Base-by-base conservation (phyloP, 2,113 vertebrate species). In the Lasiurus borealis region DNA sequence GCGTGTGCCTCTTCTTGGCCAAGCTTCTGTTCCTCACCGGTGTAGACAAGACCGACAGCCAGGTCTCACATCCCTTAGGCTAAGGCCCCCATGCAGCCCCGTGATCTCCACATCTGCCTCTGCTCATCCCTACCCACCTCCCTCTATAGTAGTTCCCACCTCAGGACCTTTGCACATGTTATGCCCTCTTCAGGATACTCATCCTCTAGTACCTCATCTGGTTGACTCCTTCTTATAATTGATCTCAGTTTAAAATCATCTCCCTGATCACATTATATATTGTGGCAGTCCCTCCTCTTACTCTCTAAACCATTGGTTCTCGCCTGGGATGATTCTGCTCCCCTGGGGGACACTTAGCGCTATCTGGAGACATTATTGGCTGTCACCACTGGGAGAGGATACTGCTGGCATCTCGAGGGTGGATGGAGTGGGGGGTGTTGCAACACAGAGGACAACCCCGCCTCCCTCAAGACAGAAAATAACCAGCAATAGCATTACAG, bases 1-100 rank as follows among this genome's bases (percentile, higher is more conserved):
- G 97, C 5, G 44, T 98, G 18, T 98, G 97, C 77, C 98, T 98
- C 69, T 97, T 98, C 80, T 27, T 98, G 96, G 98, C 97, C 78
- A 96, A 98, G 57, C 18, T 96, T 1, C 92, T 98, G 21, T 98
- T 98, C 71, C 95, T 98, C 69, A 23, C 85, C 0, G 97, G 95
- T 34, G 29, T 73, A 72, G 93, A 94, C 57, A 98, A 91, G 88
- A 95, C 54, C 0, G 15, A 75, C 46, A 66, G 81, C 54, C 31
- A 97, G 98, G 98, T 98, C 75, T 73, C 34, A 5, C 1, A 31
- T 31, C n/a, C 44, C 59, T 50, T 16, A 0, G 18, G 12, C 48
- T 54, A 2, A 44, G 62, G 62, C 2, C 31, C 52, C 40, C 21
- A 11, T 7, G 4, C 5, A 40, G 5, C n/a, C 34, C 18, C 16